phyloP scores from a whole-genome alignment of 2,113 vertebrate genomes.

The Neolamprologus devosi region DNA sequence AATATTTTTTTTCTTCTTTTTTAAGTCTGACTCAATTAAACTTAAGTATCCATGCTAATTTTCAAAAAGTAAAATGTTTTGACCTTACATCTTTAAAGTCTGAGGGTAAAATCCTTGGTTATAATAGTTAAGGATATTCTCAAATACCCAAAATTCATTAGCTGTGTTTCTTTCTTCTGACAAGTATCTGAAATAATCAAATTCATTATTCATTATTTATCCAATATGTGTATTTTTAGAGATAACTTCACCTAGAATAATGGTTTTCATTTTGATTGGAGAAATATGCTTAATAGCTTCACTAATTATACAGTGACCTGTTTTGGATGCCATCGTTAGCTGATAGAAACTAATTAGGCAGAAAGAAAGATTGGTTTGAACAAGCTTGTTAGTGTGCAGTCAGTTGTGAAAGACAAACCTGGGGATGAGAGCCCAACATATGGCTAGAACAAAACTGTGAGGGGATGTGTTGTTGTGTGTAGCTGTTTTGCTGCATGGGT shows the following conservation, averaged over 20 bases:
- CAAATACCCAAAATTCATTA: background rate
- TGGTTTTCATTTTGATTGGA: background rate
- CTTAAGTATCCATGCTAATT: background rate
- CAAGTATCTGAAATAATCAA: background rate
- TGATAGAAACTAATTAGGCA: slow-evolving; percentile 39
- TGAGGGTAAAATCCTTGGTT: background rate
- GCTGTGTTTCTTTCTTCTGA: background rate
- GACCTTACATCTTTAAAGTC: background rate
- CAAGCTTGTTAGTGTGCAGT: slow-evolving; percentile 33
- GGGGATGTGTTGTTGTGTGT: background rate
- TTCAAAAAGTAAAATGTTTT: background rate
- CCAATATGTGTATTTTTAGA: background rate
- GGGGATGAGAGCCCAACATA: slow-evolving; percentile 12
- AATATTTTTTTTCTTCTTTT: background rate
- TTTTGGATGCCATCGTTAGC: background rate
- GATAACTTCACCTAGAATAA: background rate
- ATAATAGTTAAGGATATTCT: background rate
- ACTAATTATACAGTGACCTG: slow-evolving; percentile 7
- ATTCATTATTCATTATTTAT: background rate
- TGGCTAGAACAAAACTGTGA: background rate
- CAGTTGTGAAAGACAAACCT: slow-evolving; percentile 3
- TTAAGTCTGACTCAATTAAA: background rate
- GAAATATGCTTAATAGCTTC: background rate
- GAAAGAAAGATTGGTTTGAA: slow-evolving; percentile 9
- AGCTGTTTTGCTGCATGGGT: background rate